These are phyloP conservation scores for Aromia moschata DNA, from an alignment of 2,888 invertebrate species.

Conservation along the genomic window DNA sequence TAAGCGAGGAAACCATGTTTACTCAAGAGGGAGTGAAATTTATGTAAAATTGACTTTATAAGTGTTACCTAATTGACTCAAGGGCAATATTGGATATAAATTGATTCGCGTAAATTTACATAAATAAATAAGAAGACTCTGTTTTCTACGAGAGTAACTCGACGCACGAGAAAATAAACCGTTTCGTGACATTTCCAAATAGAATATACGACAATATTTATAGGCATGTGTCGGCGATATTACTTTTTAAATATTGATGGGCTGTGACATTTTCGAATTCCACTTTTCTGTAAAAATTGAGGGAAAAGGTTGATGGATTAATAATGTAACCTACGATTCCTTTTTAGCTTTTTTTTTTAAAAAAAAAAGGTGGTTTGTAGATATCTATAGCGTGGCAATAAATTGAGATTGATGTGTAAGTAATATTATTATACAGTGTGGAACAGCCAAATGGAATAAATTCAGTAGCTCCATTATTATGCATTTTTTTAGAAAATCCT, in stretches of 20 bases:
- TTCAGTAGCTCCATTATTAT: not conserved
- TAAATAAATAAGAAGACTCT: conserved; percentile 20
- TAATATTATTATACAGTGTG: not conserved
- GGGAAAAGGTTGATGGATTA: conserved; percentile 9
- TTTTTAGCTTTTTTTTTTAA: no score
- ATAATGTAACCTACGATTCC: not conserved
- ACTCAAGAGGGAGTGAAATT: conserved; percentile 14
- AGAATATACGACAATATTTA: conserved; percentile 18
- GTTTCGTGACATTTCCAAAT: conserved; percentile 17
- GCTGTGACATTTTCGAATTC: conserved; percentile 18
- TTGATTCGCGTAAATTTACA: conserved; percentile 42
- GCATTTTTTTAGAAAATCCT: not conserved
- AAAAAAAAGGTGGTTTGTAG: no score
- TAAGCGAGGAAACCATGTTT: conserved; percentile 6
- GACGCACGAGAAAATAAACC: conserved; percentile 10
- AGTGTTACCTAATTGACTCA: conserved; percentile 40
- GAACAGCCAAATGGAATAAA: no score
- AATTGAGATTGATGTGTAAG: not conserved
- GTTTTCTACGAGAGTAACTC: not conserved
- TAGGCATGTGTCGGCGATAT: conserved; percentile 11
- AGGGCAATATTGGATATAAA: conserved; percentile 45
- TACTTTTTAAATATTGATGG: conserved; percentile 20
- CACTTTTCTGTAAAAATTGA: conserved; percentile 2
- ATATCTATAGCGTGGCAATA: no score
- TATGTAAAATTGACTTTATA: conserved; percentile 32